Base-by-base conservation (phyloP, 53 echinoderm and acorn worm species). In the Apostichopus leukothele region DNA sequence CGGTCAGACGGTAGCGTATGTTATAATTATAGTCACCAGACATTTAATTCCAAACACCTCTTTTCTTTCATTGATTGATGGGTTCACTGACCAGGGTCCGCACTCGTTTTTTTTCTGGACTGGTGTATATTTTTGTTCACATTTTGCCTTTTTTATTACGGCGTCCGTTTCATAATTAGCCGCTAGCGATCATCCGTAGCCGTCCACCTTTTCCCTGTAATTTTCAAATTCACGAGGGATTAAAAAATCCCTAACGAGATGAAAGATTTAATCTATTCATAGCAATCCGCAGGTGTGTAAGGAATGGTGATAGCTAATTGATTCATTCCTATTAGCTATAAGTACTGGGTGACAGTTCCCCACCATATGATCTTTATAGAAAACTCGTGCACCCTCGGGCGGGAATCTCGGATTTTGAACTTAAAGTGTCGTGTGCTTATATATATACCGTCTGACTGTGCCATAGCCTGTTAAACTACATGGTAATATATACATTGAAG, bases 221-320 rank as follows among this genome's bases (percentile, higher is more conserved):
- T 54, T 57, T 25, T 23, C 16, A 25, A 81, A 81, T 81, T 59
- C 81, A 59, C 59, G 3, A 81, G 81, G 81, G 81, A 81, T 81
- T 81, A 59, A 81, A 81, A 59, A 81, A 59, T 81, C 81, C 59
- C 81, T 54, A 54, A 81, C 81, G 53, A 81, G 59, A 57, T 59
- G 54, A 81, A 52, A 57, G 57, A 54, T 54, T 81, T 53, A 81
- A 81, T 81, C 59, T 59, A 81, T 59, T 14, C 55, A 81, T 81
- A 57, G 19, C 21, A 79, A n/a, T 81, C 81, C 55, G 81, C 81
- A 81, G 81, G 81, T 81, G 81, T 57, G 79, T 51, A 53, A 79
- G 51, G 51, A 79, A 19, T 16, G 79, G 79, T 53, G 18, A 51
- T 81, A 19, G 81, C 59, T 81, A 81, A 81, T 81, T 81, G 54